phyloP scores from a whole-genome alignment of 2,888 invertebrate genomes.

The Euphydryas editha region DNA sequence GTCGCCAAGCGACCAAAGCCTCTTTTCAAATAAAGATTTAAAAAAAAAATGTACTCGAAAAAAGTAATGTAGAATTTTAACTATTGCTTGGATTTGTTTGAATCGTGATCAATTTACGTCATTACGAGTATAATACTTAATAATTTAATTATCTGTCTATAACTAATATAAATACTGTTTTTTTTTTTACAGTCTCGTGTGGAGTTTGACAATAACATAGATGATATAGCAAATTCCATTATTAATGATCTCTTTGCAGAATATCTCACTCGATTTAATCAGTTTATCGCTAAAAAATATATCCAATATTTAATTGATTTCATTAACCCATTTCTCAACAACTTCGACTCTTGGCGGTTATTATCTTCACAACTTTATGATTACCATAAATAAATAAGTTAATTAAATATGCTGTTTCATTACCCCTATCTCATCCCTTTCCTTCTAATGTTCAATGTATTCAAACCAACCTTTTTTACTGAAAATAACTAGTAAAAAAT shows the following conservation, averaged over 20 bases:
- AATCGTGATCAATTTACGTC: too few relatives aligned
- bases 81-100: too few relatives aligned
- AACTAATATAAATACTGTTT: not conserved
- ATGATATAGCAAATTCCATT: conserved; percentile 59
- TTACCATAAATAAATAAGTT: not conserved
- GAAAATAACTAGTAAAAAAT: too few relatives aligned
- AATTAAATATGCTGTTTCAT: not conserved
- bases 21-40: too few relatives aligned
- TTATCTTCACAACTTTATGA: conserved; percentile 46
- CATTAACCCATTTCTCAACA: conserved; percentile 51
- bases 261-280: conserved; percentile 60
- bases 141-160: not conserved
- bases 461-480: too few relatives aligned
- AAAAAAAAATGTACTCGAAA: too few relatives aligned
- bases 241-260: conserved; percentile 57
- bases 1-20: too few relatives aligned
- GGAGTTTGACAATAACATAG: conserved; percentile 63
- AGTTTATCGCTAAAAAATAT: conserved; percentile 47
- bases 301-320: conserved; percentile 40
- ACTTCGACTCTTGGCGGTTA: conserved; percentile 53
- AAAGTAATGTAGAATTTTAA: too few relatives aligned
- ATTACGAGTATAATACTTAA: too few relatives aligned
- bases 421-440: too few relatives aligned
- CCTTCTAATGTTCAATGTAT: not conserved
- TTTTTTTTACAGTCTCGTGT: conserved; percentile 57